Evolutionary conservation across 2,888 invertebrate genomes (phyloP).

Genomic region (Platynereis dumerilii): DNA sequence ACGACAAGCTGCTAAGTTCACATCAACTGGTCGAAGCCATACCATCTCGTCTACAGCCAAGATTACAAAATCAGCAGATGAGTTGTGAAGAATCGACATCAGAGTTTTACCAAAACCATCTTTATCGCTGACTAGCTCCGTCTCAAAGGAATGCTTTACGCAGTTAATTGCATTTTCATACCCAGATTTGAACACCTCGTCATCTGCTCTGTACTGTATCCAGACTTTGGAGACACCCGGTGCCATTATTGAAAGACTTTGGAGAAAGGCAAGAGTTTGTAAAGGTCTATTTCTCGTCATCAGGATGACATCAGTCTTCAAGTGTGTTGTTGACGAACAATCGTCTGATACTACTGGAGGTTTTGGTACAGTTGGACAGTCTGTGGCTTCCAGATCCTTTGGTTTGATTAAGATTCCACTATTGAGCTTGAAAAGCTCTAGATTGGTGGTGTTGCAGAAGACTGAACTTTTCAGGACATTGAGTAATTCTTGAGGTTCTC

Average conservation of each 20-base stretch:
- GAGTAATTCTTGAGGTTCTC: too few relatives aligned
- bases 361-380: too few relatives aligned
- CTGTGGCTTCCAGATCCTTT: too few relatives aligned
- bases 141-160: neutral
- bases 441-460: too few relatives aligned
- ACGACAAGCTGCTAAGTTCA: neutral
- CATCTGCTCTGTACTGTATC: constrained; percentile 3
- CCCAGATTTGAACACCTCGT: neutral
- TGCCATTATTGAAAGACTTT: neutral
- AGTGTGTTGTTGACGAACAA: too few relatives aligned
- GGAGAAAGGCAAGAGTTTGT: constrained; percentile 4
- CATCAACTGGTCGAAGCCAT: neutral
- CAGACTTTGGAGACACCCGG: neutral
- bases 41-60: constrained; percentile 3
- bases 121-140: neutral
- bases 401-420: too few relatives aligned
- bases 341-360: too few relatives aligned
- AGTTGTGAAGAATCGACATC: neutral
- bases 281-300: constrained; percentile 3
- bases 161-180: neutral
- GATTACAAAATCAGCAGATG: neutral
- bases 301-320: constrained; percentile 2
- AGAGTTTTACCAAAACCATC: constrained; percentile 1
- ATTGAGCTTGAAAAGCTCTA: too few relatives aligned
- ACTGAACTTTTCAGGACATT: too few relatives aligned